Base-by-base conservation (phyloP, 2,113 vertebrate genomes). In the Salvelinus alpinus region DNA sequence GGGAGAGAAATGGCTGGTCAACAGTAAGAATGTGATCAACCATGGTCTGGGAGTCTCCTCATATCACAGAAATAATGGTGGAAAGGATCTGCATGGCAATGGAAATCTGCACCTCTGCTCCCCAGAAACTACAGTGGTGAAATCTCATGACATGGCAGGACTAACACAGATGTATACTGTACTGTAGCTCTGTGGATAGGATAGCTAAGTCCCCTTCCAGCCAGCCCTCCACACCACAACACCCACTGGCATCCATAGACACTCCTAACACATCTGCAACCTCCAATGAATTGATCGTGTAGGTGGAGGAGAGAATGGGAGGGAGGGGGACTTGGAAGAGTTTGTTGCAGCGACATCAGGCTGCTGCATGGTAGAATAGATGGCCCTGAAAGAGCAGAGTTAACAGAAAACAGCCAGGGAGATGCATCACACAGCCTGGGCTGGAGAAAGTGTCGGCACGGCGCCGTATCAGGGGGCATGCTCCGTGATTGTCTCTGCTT, bases 351-450 rank as follows among this genome's bases (percentile, higher is more conserved):
- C 9, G 38, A 11, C 38, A 44, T 44, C 79, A 86, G 82, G 83
- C 74, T 69, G 80, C 73, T 71, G 78, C 74, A 47, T n/a, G 6
- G 68, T 75, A 84, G 87, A 90, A 92, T 90, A 83, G 85, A 92
- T 92, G 80, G 90, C 81, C 79, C 78, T 85, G 87, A 91, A 92
- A 92, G 84, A 88, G 88, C 85, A 51, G 80, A 88, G 84, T 91
- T 90, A 91, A 92, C 90, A 92, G 87, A 91, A 92, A 91, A 87
- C 84, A 73, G 38, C 38, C 38, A 44, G 80, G 47, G 83, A 90
- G 86, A 92, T 91, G 85, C 84, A 92, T 92, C 87, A 91, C 78
- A 80, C 75, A 72, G 78, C 79, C 75, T 38, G 74, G 54, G 85
- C 86, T 86, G 83, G 75, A 86, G 86, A 84, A 89, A 70, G 67